Conservation (phyloP, 2,797 vertebrate species). For the Mus minutoides region DNA sequence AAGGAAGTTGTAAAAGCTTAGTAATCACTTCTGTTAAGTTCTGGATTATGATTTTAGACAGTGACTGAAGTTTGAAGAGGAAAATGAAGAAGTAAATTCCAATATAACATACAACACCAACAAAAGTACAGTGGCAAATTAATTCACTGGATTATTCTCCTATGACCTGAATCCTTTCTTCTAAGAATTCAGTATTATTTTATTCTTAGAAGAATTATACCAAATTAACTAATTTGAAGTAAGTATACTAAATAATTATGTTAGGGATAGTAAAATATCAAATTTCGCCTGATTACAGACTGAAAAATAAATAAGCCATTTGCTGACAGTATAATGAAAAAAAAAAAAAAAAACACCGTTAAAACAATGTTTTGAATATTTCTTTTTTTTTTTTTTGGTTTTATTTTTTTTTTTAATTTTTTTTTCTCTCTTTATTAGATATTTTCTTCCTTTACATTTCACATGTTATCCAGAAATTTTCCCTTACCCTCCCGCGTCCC, state of each 20-base stretch:
- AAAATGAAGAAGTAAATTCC: not conserved
- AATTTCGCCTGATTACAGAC: not conserved
- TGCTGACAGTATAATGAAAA: not conserved
- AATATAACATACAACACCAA: not conserved
- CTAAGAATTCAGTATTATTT: not conserved
- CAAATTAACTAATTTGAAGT: not conserved
- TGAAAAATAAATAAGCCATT: not conserved
- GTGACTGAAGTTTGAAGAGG: not conserved
- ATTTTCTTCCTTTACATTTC: too few relatives aligned
- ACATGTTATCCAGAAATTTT: too few relatives aligned
- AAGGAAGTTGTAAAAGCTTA: not conserved
- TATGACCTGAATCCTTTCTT: not conserved
- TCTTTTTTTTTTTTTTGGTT: too few relatives aligned
- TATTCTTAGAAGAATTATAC: not conserved
- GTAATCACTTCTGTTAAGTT: not conserved
- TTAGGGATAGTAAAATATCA: not conserved
- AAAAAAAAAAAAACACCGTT: not conserved
- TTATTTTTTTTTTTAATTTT: too few relatives aligned
- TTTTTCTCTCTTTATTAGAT: too few relatives aligned
- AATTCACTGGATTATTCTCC: not conserved
- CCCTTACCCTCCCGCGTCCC: too few relatives aligned
- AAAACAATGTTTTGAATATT: not conserved
- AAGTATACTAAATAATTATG: not conserved
- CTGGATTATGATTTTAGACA: not conserved
- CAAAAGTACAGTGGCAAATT: not conserved